Evolutionary conservation across 2,888 invertebrate species (phyloP).

Genomic region (Andrena chrysosceles): DNA sequence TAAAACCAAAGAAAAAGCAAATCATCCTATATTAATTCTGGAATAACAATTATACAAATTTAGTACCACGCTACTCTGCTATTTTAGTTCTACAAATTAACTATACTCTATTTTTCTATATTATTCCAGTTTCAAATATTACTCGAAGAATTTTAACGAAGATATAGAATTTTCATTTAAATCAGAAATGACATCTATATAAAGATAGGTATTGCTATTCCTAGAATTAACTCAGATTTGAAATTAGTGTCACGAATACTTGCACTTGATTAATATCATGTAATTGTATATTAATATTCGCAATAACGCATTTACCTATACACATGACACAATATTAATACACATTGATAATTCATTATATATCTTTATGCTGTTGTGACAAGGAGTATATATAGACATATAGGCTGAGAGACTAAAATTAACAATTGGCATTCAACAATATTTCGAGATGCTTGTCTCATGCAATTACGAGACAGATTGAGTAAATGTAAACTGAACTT

Average conservation of each 20-base stretch:
- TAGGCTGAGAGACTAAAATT: slow-evolving; percentile 19
- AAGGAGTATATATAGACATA: slow-evolving; percentile 24
- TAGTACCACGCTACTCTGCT: not conserved
- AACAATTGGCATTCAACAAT: not conserved
- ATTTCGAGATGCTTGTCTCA: slow-evolving; percentile 3
- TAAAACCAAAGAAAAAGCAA: slow-evolving; percentile 19
- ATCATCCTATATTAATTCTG: slow-evolving; percentile 9
- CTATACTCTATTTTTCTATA: not conserved
- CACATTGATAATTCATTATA: slow-evolving; percentile 22
- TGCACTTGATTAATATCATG: slow-evolving; percentile 45
- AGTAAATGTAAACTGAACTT: slow-evolving; percentile 23
- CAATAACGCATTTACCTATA: slow-evolving; percentile 13
- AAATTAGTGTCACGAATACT: slow-evolving; percentile 28
- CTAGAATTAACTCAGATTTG: slow-evolving; percentile 21
- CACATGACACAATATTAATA: slow-evolving; percentile 20
- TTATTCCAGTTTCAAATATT: not conserved
- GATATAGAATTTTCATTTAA: not conserved
- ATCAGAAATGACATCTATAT: slow-evolving; percentile 12
- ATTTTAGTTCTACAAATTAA: slow-evolving; percentile 6
- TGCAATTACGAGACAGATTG: not conserved
- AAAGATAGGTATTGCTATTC: slow-evolving; percentile 32
- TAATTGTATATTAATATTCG: slow-evolving; percentile 37
- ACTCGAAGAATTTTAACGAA: not conserved
- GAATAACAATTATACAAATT: slow-evolving; percentile 31
- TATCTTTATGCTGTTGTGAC: slow-evolving; percentile 23